Conservation (phyloP, 2,113 vertebrate genomes). For the Loxodonta africana region DNA sequence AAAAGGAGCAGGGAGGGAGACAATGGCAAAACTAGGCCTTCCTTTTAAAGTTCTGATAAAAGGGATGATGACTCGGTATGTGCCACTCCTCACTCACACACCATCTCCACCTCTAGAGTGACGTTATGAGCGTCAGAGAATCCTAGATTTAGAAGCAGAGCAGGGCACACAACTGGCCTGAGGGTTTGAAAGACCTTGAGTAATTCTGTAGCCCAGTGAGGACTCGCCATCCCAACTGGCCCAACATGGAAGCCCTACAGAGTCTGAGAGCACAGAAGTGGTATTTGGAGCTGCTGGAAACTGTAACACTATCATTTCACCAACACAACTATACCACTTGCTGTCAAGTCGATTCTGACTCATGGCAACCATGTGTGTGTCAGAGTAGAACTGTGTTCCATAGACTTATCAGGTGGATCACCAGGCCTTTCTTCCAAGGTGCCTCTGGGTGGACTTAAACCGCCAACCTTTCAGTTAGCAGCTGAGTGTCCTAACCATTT, state of each 20-base stretch:
- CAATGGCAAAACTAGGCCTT: constrained; percentile 5
- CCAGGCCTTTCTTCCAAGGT: neutral
- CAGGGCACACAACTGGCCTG: neutral
- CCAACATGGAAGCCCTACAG: neutral
- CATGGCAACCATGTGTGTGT: neutral
- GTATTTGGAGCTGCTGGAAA: neutral
- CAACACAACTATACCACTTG: neutral
- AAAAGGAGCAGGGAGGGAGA: neutral
- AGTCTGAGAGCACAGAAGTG: neutral
- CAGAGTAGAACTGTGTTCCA: neutral
- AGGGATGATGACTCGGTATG: neutral
- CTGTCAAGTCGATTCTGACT: neutral
- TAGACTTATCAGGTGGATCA: neutral
- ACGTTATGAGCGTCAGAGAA: neutral
- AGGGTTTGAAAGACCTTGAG: neutral
- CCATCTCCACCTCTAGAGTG: neutral
- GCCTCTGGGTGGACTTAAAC: neutral
- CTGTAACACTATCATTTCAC: neutral
- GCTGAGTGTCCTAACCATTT: neutral
- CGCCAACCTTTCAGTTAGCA: neutral
- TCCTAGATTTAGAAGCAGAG: neutral
- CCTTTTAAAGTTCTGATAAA: neutral
- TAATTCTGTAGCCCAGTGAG: neutral
- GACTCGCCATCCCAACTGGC: neutral
- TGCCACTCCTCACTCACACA: neutral